phyloP scores from a whole-genome alignment of 1,140 invertebrate genomes.

The Rhynchophorus ferrugineus region DNA sequence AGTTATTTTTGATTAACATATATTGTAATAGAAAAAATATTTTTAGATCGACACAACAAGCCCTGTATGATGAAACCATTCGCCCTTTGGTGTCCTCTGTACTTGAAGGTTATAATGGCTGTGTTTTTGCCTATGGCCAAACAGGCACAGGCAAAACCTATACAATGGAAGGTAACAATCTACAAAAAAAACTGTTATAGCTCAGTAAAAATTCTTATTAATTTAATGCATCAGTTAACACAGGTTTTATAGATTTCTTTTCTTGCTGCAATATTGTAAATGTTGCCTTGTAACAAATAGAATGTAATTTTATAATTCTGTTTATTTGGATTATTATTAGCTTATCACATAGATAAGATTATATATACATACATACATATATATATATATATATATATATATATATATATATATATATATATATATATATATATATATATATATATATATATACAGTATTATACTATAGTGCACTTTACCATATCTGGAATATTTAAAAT shows the following conservation, averaged over 20 bases:
- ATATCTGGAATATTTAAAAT: too few species aligned
- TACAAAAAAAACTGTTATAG: neutral
- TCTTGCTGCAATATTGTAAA: too few species aligned
- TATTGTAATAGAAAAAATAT: slow-evolving; percentile 1
- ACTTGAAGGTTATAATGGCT: slow-evolving; percentile 91
- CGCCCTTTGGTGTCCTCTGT: slow-evolving; percentile 92
- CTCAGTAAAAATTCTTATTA: neutral
- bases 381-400: too few species aligned
- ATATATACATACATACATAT: too few species aligned
- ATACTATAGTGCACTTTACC: too few species aligned
- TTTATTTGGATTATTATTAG: too few species aligned
- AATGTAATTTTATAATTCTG: too few species aligned
- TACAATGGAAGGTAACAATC: slow-evolving; percentile 81
- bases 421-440: too few species aligned
- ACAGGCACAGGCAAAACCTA: slow-evolving; percentile 56
- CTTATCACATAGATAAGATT: too few species aligned
- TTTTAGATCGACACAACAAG: slow-evolving; percentile 74
- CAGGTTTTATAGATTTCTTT: neutral
- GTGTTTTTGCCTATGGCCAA: slow-evolving; percentile 95
- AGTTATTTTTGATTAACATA: neutral
- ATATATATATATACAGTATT: too few species aligned
- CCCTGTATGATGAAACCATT: slow-evolving; percentile 92
- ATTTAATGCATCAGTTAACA: neutral
- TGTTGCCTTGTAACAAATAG: too few species aligned
- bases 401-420: too few species aligned